Conservation (phyloP, 2,113 vertebrate species). For the Eonycteris spelaea region DNA sequence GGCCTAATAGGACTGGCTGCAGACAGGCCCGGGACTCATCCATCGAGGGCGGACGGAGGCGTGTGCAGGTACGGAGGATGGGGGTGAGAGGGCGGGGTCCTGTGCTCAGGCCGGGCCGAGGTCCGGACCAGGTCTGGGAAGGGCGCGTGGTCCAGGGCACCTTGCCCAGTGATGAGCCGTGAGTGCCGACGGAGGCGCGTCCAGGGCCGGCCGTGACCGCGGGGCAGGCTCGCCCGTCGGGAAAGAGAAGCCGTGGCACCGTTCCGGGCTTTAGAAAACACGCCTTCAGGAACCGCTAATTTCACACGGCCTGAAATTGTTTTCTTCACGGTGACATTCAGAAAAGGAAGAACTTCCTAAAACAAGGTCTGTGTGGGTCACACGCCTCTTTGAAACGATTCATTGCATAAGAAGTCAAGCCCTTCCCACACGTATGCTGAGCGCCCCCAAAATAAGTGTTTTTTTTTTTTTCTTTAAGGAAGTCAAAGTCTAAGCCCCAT, state of each 20-base stretch:
- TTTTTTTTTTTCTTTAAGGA: not conserved
- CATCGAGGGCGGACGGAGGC: too few species aligned
- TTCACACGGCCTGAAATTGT: not conserved
- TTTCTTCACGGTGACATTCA: not conserved
- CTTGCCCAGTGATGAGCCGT: too few species aligned
- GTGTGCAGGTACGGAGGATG: too few species aligned
- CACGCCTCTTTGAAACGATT: not conserved
- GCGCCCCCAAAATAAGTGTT: not conserved
- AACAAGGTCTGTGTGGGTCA: rapidly evolving
- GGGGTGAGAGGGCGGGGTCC: too few species aligned
- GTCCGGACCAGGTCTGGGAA: too few species aligned
- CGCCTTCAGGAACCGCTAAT: not conserved
- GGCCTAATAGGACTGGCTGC: not conserved
- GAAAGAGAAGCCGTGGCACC: not conserved
- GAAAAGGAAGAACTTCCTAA: not conserved
- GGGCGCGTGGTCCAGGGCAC: too few species aligned
- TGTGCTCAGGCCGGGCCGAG: too few species aligned
- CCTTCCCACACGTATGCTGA: not conserved
- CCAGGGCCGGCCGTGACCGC: rapidly evolving
- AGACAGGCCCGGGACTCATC: not conserved
- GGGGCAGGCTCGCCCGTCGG: not conserved
- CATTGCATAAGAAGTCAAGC: not conserved
- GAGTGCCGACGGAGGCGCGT: too few species aligned
- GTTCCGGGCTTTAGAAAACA: not conserved
- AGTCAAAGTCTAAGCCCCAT: not conserved